Evolutionary conservation across 1,140 invertebrate species (phyloP).

Genomic region (Batillaria attramentaria): DNA sequence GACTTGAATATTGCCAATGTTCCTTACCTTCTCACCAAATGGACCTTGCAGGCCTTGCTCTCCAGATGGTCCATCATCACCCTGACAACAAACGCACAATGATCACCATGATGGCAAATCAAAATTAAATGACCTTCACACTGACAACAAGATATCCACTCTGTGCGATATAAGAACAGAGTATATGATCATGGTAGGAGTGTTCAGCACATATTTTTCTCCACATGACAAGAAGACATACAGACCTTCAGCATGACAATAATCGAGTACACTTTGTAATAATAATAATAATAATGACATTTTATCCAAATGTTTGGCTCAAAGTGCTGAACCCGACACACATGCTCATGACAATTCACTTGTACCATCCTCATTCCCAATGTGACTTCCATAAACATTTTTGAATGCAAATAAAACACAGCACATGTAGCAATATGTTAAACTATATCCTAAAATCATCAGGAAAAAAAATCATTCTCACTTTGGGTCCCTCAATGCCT

Average conservation of each 20-base stretch:
- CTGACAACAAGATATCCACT: not conserved
- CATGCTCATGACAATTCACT: no score
- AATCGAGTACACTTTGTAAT: not conserved
- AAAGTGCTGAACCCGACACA: no score
- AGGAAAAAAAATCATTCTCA: slow-evolving; percentile 24
- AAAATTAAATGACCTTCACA: not conserved
- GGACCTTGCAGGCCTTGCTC: slow-evolving; percentile 81
- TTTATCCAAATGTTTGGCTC: no score
- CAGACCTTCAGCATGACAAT: no score
- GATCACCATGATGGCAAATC: not conserved
- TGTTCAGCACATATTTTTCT: not conserved
- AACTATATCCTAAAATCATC: not conserved
- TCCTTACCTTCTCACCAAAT: slow-evolving; percentile 75
- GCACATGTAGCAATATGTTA: not conserved
- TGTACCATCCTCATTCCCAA: no score
- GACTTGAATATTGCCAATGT: no score
- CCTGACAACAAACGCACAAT: slow-evolving; percentile 46
- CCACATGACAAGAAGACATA: no score
- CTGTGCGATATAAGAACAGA: not conserved
- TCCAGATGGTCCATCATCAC: slow-evolving; percentile 81
- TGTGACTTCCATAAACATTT: no score
- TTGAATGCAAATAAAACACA: no score
- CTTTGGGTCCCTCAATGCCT: slow-evolving; percentile 84
- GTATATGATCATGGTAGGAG: not conserved
- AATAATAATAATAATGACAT: no score